These are phyloP conservation scores for Xestia sexstrigata DNA, from an alignment of 2,888 invertebrate genomes.

Conservation along the genomic window DNA sequence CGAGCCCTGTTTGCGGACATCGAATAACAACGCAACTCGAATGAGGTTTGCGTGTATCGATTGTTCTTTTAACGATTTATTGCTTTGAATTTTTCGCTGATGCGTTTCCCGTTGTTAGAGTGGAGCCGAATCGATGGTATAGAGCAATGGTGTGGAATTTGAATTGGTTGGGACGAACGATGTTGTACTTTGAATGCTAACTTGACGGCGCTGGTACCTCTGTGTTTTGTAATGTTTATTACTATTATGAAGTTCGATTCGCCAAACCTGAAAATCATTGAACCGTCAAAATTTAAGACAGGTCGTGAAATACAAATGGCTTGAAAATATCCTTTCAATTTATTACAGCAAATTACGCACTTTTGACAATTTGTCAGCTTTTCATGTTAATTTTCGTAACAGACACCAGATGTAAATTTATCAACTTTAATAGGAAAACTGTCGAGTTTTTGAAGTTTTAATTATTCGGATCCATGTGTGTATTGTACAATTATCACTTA, in stretches of 20 bases:
- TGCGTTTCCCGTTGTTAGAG: conserved; percentile 71
- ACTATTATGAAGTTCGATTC: not conserved
- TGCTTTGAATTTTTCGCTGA: conserved; percentile 73
- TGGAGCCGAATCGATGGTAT: conserved; percentile 48
- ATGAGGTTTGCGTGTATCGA: conserved; percentile 74
- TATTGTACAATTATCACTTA: not conserved
- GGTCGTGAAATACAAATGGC: not conserved
- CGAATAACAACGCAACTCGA: conserved; percentile 70
- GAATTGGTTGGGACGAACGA: conserved; percentile 38
- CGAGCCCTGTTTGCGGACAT: conserved; percentile 67
- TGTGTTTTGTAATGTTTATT: conserved; percentile 6
- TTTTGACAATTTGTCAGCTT: not conserved
- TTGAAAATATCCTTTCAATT: not conserved
- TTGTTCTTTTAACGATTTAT: conserved; percentile 76
- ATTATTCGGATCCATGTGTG: no score
- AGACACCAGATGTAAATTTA: not conserved
- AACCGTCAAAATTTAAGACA: not conserved
- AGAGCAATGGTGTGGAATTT: conserved; percentile 57
- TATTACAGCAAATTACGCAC: not conserved
- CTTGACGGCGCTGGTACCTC: conserved; percentile 1
- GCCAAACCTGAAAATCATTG: not conserved
- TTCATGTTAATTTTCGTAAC: not conserved
- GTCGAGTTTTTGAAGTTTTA: no score
- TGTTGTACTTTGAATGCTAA: conserved; percentile 35
- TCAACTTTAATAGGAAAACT: no score